Base-by-base conservation (phyloP, 1,140 invertebrate species). In the Ips typographus region DNA sequence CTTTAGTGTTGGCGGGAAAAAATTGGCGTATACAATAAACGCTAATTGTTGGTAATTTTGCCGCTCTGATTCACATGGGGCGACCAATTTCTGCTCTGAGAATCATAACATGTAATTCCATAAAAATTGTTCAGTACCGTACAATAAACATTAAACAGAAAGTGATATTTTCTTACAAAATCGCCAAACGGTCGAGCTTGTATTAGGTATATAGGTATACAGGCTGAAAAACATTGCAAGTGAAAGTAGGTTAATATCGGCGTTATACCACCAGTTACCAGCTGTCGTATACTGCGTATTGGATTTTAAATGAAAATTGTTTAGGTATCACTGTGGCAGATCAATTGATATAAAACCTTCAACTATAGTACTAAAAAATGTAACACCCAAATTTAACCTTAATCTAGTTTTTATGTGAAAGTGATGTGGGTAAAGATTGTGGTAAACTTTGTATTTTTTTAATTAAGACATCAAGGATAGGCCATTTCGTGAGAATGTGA, bases 171-270 rank as follows among this genome's bases (percentile, higher is more conserved):
- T 49, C 2, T 38, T 56, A 56, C 53, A 38, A 56, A 56, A 56
- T 22, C 6, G 3, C 2, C 40, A 55, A 53, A 41, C 8, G 40
- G 51, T 55, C 40, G 42, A 59, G 39, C 5, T 1, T 36, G 55
- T 22, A 22, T 22, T 22, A 22, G 22, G 22, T 22, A 22, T 22
- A 22, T 22, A 22, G 22, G 22, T 22, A 22, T 22, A 22, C 38
- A n/a, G 51, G 62, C 36, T 65, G 53, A 39, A 43, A n/a, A 65
- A 65, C 60, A 62, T n/a, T 56, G 62, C 62, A 43, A 65, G 62
- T 65, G 62, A 65, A 65, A 65, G 62, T 65, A 65, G 62, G 62
- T 65, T 65, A 65, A 65, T 53, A 65, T 56, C 56, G 62, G 62
- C 62, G 44, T 8, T 64, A 40, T 65, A 56, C 62, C 52, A 56